A percentile compares a stretch with the other conserved stretches of the same genome.
These are phyloP conservation scores for Catharus ustulatus DNA, from an alignment of 2,797 vertebrate species.

Conservation along the genomic window DNA sequence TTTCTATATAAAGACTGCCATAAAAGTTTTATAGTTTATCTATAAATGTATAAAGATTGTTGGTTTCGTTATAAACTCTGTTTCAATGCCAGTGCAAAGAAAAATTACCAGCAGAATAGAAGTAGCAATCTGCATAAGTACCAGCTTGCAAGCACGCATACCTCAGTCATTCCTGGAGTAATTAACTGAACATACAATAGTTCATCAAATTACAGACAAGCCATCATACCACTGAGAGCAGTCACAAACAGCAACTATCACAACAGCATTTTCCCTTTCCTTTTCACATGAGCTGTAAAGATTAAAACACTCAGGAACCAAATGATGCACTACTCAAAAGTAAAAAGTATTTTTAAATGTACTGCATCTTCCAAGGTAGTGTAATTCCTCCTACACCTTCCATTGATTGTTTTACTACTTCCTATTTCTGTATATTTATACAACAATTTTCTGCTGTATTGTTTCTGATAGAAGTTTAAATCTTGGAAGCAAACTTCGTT, in stretches of 20 bases:
- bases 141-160: slow-evolving; percentile 1
- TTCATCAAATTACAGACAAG: slow-evolving; percentile 56
- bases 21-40: slow-evolving; percentile 78
- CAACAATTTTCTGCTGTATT: neutral
- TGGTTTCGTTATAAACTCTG: slow-evolving; percentile 71
- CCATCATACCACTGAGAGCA: neutral
- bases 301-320: slow-evolving; percentile 21
- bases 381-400: neutral
- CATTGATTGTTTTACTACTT: neutral
- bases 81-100: slow-evolving; percentile 71
- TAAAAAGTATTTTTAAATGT: neutral
- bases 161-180: slow-evolving; percentile 19
- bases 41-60: slow-evolving; percentile 77
- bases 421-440: neutral
- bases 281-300: slow-evolving; percentile 38
- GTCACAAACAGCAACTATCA: neutral
- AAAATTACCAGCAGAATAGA: slow-evolving; percentile 68
- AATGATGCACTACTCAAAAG: slow-evolving; percentile 1
- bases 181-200: slow-evolving; percentile 46
- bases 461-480: neutral
- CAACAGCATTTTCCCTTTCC: neutral
- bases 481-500: slow-evolving; percentile 34
- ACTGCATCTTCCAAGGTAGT: neutral
- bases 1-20: slow-evolving; percentile 77
- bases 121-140: slow-evolving; percentile 57